Evolutionary conservation across 2,113 vertebrate species (phyloP), one percentile per base, ranked within the genome.

Genomic region (Colinus virginianus): DNA sequence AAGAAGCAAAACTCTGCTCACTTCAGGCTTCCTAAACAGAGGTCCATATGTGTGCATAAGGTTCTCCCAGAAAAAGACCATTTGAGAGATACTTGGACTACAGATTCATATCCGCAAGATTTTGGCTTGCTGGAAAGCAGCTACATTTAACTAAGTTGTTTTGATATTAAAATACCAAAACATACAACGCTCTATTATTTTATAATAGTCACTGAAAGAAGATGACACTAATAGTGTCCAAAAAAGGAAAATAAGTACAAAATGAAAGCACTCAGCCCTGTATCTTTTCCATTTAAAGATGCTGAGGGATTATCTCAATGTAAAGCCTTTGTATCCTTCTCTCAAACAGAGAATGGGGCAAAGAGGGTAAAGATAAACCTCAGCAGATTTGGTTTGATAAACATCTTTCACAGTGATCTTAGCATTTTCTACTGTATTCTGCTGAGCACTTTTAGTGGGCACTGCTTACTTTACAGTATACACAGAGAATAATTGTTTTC

Each of bases 241-340:
- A 10, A 38, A 89, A 87, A 87, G 75, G 69, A 79, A 96, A 93
- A 48, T 43, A 90, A 93, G 93, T 61, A 78, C 63, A 40, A 71
- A 55, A 90, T 56, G 56, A 90, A 92, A 96, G 93, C 94, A 92
- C 84, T 93, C 84, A 79, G 89, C 20, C 70, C 55, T 90, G 62
- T 82, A 83, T 94, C 95, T 96, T 95, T 90, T 78, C 89, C 78
- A 89, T 79, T 81, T 74, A 95, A 94, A 94, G 94, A 96, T 87
- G 87, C 78, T 92, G 68, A 80, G 84, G 87, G 95, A 96, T 96
- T 93, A 96, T 95, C 92, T 90, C 94, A 46, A 63, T 87, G 81
- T 56, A 95, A 85, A 96, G 84, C 93, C 76, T 89, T 92, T 87
- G 76, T 79, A 89, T 92, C 87, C 68, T 85, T 83, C 63, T 84